These are phyloP conservation scores for Heliconius melpomene DNA, from an alignment of 1,140 invertebrate species.

Conservation along the genomic window DNA sequence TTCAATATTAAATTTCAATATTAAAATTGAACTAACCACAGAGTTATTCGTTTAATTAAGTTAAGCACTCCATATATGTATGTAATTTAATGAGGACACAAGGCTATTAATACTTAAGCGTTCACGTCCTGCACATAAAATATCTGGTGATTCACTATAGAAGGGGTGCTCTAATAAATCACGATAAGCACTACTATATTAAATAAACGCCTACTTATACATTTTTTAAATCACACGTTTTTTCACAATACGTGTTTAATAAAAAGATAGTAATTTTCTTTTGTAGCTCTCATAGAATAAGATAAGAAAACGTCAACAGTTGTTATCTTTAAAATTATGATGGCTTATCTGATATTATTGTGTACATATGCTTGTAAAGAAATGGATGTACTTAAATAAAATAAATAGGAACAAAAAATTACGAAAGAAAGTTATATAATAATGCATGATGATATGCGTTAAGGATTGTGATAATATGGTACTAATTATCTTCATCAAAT, in stretches of 20 bases:
- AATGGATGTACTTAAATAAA: background rate
- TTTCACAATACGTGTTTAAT: background rate
- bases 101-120: slow-evolving; percentile 13
- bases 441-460: too few species aligned
- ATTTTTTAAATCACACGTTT: background rate
- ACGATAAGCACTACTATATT: slow-evolving; percentile 5
- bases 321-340: slow-evolving; percentile 3
- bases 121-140: slow-evolving; percentile 26
- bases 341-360: slow-evolving; percentile 1
- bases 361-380: background rate
- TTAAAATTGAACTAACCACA: background rate
- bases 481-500: too few species aligned
- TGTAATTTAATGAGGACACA: slow-evolving; percentile 1
- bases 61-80: slow-evolving; percentile 10
- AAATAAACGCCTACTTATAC: background rate
- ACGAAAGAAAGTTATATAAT: background rate
- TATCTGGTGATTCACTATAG: slow-evolving; percentile 28
- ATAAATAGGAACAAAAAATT: background rate
- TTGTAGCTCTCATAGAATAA: background rate
- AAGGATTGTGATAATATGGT: too few species aligned
- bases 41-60: slow-evolving; percentile 2
- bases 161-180: slow-evolving; percentile 8
- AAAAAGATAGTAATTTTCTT: slow-evolving; percentile 1
- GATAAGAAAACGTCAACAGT: slow-evolving; percentile 9
- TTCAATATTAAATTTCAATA: background rate